Evolutionary conservation across 2,888 invertebrate species (phyloP), one percentile per base, ranked within the genome.

Genomic region (Caenorhabditis macrosperma): DNA sequence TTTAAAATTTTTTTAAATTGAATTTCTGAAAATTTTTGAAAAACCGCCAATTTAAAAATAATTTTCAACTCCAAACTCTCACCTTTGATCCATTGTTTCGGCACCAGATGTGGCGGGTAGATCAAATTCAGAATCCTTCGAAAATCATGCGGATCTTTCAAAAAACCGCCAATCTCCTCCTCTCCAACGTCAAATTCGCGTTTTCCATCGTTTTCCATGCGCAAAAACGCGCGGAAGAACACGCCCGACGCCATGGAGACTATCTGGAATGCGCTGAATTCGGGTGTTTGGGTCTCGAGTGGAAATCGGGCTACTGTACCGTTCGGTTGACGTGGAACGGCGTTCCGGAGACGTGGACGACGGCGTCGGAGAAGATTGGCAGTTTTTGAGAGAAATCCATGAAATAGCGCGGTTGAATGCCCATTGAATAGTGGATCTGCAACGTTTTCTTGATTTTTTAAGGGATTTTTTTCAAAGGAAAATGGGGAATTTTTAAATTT

Each of bases 81-180:
- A 69, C 61, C 61, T 71, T 71, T 71, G n/a, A 71, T 71, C 71
- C 71, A 71, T 17, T 61, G 61, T 26, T 71, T 71, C 15, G 71
- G 71, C 20, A 54, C 52, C 33, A 71, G n/a, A 35, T 71, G 71
- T 0, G 71, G 71, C 33, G 71, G 63, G 20, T 71, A 71, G 12
- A 71, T 55, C 5, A 63, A 22, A 22, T 71, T 71, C 2, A 71
- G 55, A 52, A 71, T 63, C 4, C 71, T 28, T 2, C 61, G 71
- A 26, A 71, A 71, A 71, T 71, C 71, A 30, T 24, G 4, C 38
- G 46, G 17, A 61, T 41, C 33, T 35, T 54, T n/a, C 54, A 59
- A 4, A 48, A 10, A 12, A 17, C 26, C 5, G 57, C 7, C 9
- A 26, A 50, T 38, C 12, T 38, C 26, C 12, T 50, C 50, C 1